phyloP scores from a whole-genome alignment of 2,113 vertebrate genomes.

The Xyliphius kryptos region DNA sequence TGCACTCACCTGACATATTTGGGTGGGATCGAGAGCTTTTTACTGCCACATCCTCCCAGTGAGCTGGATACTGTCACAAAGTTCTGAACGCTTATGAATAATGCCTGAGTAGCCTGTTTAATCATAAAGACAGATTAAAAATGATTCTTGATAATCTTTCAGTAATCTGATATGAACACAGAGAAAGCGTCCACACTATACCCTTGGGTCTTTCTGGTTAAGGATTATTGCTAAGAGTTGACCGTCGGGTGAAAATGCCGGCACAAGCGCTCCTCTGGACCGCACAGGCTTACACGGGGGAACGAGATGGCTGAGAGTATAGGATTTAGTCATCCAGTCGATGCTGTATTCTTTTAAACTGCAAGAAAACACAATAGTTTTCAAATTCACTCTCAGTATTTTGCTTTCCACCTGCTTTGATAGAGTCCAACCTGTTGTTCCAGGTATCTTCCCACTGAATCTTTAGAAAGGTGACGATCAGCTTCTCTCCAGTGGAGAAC shows the following conservation, averaged over 20 bases:
- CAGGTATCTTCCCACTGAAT: constrained; percentile 81
- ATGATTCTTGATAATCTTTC: no score
- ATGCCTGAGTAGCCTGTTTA: constrained; percentile 78
- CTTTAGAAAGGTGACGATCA: constrained; percentile 74
- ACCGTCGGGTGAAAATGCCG: constrained; percentile 80
- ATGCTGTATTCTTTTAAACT: constrained; percentile 68
- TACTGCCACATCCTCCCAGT: constrained; percentile 85
- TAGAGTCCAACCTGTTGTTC: no score
- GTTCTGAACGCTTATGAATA: constrained; percentile 83
- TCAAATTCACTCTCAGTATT: no score
- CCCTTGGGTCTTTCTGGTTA: constrained; percentile 87
- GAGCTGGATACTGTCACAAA: constrained; percentile 71
- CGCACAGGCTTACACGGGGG: constrained; percentile 76
- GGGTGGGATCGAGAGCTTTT: constrained; percentile 62
- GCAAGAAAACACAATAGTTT: no score
- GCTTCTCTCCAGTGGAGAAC: constrained; percentile 70
- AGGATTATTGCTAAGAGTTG: constrained; percentile 72
- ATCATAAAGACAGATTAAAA: no score
- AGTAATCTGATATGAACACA: no score
- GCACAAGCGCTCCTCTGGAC: constrained; percentile 80
- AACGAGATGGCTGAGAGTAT: constrained; percentile 60
- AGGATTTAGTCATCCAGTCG: constrained; percentile 75
- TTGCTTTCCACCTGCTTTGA: no score
- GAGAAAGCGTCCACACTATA: no score
- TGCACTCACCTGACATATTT: constrained; percentile 75